These are phyloP conservation scores for Porphyrio hochstetteri DNA, from an alignment of 2,113 vertebrate genomes.

Conservation along the genomic window DNA sequence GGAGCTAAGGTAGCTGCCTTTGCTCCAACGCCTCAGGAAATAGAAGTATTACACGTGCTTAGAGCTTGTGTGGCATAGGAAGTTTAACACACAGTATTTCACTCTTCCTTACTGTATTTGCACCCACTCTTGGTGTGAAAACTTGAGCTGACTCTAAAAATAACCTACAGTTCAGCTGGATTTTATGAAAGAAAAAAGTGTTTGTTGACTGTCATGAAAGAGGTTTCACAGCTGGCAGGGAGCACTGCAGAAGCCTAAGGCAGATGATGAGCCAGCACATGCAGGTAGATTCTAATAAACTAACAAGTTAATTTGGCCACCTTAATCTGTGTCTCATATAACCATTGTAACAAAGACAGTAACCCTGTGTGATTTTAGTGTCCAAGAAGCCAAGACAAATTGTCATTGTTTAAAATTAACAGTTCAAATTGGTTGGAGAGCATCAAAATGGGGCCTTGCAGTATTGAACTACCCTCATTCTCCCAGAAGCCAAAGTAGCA, in stretches of 20 bases:
- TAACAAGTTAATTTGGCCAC: background rate
- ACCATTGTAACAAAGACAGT: background rate
- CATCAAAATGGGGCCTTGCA: background rate
- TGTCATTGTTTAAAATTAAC: background rate
- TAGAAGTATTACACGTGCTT: slow-evolving; percentile 13
- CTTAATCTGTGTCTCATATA: background rate
- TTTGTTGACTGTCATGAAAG: background rate
- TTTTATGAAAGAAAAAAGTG: background rate
- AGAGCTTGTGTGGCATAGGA: background rate
- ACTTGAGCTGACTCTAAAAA: background rate
- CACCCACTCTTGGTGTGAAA: background rate
- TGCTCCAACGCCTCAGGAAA: background rate
- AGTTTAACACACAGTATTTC: background rate
- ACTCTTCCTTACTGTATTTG: background rate
- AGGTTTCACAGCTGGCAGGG: background rate
- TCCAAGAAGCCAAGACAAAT: background rate
- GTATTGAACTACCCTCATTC: background rate
- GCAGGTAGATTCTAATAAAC: background rate
- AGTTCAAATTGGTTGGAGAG: background rate
- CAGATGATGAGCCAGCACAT: background rate
- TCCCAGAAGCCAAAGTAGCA: background rate
- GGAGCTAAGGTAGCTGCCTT: background rate
- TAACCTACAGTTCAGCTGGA: background rate
- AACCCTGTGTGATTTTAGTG: background rate
- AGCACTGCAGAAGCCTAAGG: background rate